Evolutionary conservation across 2,113 vertebrate species (phyloP).

Genomic region (Stercorarius parasiticus): DNA sequence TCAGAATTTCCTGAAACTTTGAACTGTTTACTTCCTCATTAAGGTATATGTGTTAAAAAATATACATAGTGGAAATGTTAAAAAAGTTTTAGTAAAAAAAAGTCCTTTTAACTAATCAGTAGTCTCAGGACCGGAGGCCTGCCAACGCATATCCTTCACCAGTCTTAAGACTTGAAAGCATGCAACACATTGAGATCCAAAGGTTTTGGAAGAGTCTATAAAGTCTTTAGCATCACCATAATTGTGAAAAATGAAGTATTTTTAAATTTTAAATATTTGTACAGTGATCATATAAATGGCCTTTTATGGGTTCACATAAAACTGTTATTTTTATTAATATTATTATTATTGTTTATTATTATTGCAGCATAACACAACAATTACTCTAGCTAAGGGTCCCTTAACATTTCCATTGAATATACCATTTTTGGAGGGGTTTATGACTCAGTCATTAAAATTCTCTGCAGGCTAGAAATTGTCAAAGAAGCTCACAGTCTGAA

Average conservation of each 20-base stretch:
- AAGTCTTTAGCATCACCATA: slow-evolving; percentile 13
- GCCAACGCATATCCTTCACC: neutral
- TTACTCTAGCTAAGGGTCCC: neutral
- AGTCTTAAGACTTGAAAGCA: slow-evolving; percentile 4
- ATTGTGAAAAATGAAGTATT: slow-evolving; percentile 49
- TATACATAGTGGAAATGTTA: neutral
- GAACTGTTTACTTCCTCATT: slow-evolving; percentile 53
- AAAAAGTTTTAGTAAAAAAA: slow-evolving; percentile 38
- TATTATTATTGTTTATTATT: slow-evolving; percentile 44
- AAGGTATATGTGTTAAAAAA: slow-evolving; percentile 36
- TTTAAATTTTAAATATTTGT: slow-evolving; percentile 37
- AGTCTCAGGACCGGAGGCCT: neutral
- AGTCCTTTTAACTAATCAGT: neutral
- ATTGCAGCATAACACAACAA: neutral
- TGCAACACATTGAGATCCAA: slow-evolving; percentile 5
- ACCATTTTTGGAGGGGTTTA: slow-evolving; percentile 32
- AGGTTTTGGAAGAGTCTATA: slow-evolving; percentile 26
- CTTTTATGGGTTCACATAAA: slow-evolving; percentile 37
- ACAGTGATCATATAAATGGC: slow-evolving; percentile 30
- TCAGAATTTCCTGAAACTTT: slow-evolving; percentile 48
- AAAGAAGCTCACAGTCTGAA: slow-evolving; percentile 17
- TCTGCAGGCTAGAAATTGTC: slow-evolving; percentile 29
- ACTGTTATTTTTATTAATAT: slow-evolving; percentile 43
- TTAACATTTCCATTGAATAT: slow-evolving; percentile 10
- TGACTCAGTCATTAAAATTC: slow-evolving; percentile 55